phyloP scores from a whole-genome alignment of 2,797 vertebrate species.

The Fringilla coelebs region DNA sequence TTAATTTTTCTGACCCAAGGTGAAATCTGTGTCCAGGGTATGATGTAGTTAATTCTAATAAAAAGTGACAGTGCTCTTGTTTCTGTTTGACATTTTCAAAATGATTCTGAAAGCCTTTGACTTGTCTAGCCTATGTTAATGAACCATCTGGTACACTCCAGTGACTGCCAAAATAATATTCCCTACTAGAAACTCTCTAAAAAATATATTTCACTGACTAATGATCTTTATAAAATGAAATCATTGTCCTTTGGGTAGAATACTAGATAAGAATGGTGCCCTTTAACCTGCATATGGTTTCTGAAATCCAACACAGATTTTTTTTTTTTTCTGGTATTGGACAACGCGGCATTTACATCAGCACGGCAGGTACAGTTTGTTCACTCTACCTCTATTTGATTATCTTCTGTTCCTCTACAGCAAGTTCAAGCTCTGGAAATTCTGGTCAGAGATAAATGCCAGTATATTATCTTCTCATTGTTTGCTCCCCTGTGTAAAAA shows the following conservation, averaged over 20 bases:
- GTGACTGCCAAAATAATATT: constrained; percentile 77
- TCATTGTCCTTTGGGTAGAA: constrained; percentile 80
- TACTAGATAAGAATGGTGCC: constrained; percentile 61
- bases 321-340: background rate
- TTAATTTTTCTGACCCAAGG: constrained; percentile 97
- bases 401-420: background rate
- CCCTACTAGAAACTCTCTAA: constrained; percentile 71
- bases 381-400: background rate
- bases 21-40: constrained; percentile 84
- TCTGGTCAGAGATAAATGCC: background rate
- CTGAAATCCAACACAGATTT: constrained; percentile 20
- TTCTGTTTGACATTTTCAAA: constrained; percentile 84
- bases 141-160: constrained; percentile 88
- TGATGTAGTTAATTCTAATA: constrained; percentile 86
- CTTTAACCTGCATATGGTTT: constrained; percentile 83
- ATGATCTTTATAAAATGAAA: constrained; percentile 90
- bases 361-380: background rate
- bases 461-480: background rate
- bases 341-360: background rate
- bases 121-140: constrained; percentile 82
- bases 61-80: constrained; percentile 86
- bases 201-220: constrained; percentile 88
- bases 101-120: constrained; percentile 82
- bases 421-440: constrained; percentile 8
- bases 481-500: background rate